Base-by-base conservation (phyloP, 2,888 invertebrate species). In the Neocrepidodera transversa region DNA sequence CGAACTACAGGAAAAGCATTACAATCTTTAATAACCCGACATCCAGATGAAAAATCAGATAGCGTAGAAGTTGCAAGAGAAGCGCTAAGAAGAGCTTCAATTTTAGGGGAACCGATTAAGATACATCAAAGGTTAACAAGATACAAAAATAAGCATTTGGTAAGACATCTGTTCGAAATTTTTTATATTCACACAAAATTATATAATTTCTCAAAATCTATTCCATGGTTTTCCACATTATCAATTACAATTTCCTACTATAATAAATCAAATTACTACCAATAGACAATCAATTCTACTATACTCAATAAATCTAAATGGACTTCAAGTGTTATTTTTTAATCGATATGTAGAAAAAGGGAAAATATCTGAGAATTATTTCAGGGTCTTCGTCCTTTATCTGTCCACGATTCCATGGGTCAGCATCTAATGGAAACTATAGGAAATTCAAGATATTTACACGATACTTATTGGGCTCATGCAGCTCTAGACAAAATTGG, bases 361-460 rank as follows among this genome's bases (percentile, higher is more conserved):
- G 18, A 2, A 36, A 10, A 10, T 18, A 23, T 23, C 6, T 3
- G 10, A 32, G n/a, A 8, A 36, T 17, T 18, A 7, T 74, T 74
- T 28, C 74, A 92, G 91, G 91, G 91, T 26, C 80, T 91, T 10
- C 85, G 86, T 57, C 87, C 90, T 20, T 91, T 87, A 78, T 91
- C 90, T 0, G 80, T 80, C 48, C 88, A 90, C 76, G 85, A 86
- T 65, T 89, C 92, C 0, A 84, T 87, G 59, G 92, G 92, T 0
- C 82, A 85, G 72, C 84, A 88, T 74, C 80, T 92, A 49, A 76
- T 90, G 67, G 82, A 85, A 60, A 82, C 84, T 35, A 77, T 92
- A 48, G 84, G 83, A 52, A 87, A 87, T 74, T 86, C 86, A 2
- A 85, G 87, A 70, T 88, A 85, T 76, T 83, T 84, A 65, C 84